A percentile compares a stretch with the other conserved stretches of the same genome.
Evolutionary conservation across 2,888 invertebrate species (phyloP).

Genomic region (Monopis laevigella): DNA sequence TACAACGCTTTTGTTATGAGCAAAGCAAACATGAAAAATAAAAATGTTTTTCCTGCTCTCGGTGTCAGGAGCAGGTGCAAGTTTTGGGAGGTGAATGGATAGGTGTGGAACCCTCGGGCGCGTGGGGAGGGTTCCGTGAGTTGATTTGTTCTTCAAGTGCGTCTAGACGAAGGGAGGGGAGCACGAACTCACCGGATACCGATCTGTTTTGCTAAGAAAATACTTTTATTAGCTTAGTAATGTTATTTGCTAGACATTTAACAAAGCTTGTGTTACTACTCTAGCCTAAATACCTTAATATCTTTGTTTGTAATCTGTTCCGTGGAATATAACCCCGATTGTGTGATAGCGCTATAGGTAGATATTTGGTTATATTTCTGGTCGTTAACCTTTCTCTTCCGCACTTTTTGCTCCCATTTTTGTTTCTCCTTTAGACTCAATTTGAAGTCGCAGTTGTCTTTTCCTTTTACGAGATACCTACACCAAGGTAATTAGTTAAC

Average conservation of each 20-base stretch:
- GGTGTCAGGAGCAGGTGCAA: constrained; percentile 47
- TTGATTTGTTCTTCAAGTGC: constrained; percentile 45
- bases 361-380: too few relatives aligned
- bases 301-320: too few relatives aligned
- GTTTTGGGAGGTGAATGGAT: constrained; percentile 53
- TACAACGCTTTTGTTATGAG: constrained; percentile 7
- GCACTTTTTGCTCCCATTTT: too few relatives aligned
- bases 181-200: background rate
- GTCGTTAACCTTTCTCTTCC: too few relatives aligned
- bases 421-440: too few relatives aligned
- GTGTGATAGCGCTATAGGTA: too few relatives aligned
- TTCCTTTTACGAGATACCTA: too few relatives aligned
- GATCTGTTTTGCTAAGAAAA: background rate
- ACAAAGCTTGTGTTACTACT: too few relatives aligned
- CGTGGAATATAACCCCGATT: too few relatives aligned
- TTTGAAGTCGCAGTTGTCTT: too few relatives aligned
- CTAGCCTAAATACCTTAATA: too few relatives aligned
- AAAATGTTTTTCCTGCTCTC: constrained; percentile 24
- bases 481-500: too few relatives aligned
- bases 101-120: constrained; percentile 56
- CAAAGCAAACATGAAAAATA: constrained; percentile 23
- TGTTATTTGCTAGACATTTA: constrained; percentile 1
- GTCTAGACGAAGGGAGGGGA: constrained; percentile 57
- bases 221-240: background rate
- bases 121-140: constrained; percentile 27